Percentiles rank a stretch among this genome's conserved stretches.
Evolutionary conservation across 2,797 vertebrate species (phyloP).

Genomic region (Phoebastria nigripes): DNA sequence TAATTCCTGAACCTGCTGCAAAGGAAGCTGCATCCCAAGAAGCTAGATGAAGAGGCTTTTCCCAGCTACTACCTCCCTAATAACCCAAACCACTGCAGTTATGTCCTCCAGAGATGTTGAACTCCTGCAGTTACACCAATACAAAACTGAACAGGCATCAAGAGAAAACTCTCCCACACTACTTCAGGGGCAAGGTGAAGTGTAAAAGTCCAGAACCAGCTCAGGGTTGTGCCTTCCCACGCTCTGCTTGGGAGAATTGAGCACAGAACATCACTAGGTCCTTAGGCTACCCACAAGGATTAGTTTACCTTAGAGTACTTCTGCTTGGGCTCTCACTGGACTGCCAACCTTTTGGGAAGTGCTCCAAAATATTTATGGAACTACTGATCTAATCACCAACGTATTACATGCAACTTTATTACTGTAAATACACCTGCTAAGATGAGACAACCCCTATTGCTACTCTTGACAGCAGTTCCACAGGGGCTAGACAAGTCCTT

Average conservation of each 20-base stretch:
- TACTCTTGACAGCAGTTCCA: neutral
- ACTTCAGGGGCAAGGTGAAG: neutral
- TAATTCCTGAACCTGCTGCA: neutral
- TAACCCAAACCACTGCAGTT: no score
- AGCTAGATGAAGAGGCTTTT: neutral
- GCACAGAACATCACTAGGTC: neutral
- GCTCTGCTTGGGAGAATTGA: neutral
- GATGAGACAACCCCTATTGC: rapidly evolving
- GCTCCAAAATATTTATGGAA: neutral
- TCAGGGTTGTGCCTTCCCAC: neutral
- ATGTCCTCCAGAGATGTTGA: neutral
- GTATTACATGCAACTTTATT: no score
- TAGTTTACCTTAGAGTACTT: neutral
- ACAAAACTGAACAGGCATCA: neutral
- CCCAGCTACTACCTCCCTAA: neutral
- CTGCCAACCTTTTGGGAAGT: neutral
- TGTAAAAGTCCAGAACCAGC: neutral
- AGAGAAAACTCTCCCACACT: neutral
- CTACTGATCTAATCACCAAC: neutral
- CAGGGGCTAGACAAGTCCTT: no score
- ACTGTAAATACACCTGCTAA: neutral
- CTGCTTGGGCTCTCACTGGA: neutral
- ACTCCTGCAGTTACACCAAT: neutral
- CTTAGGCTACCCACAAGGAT: neutral
- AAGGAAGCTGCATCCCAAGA: neutral